Evolutionary conservation across 1,140 invertebrate genomes (phyloP).

Genomic region (Drosophila mojavensis): DNA sequence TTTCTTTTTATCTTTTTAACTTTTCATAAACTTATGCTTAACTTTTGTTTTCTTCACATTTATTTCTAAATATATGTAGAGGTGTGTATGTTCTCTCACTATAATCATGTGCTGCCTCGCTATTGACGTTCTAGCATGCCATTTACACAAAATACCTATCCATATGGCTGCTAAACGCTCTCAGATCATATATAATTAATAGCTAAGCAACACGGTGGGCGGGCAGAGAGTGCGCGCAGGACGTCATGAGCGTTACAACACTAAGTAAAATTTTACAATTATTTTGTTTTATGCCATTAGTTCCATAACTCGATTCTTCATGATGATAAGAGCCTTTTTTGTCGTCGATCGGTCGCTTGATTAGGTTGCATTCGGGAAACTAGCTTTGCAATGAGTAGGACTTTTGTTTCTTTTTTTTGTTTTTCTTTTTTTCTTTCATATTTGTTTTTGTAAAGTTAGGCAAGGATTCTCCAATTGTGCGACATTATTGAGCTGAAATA

Average conservation of each 20-base stretch:
- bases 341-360: slow-evolving; percentile 70
- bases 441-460: slow-evolving; percentile 41
- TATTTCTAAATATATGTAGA: slow-evolving; percentile 73
- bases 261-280: slow-evolving; percentile 81
- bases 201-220: slow-evolving; percentile 62
- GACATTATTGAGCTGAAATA: slow-evolving; percentile 75
- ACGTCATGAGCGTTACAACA: slow-evolving; percentile 79
- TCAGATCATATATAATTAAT: slow-evolving; percentile 33
- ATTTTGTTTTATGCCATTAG: slow-evolving; percentile 64
- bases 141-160: slow-evolving; percentile 55
- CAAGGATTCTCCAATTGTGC: slow-evolving; percentile 39
- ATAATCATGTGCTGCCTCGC: slow-evolving; percentile 44
- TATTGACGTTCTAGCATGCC: slow-evolving; percentile 37
- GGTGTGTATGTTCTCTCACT: slow-evolving; percentile 57
- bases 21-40: slow-evolving; percentile 73
- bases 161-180: slow-evolving; percentile 46
- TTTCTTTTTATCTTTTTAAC: slow-evolving; percentile 29
- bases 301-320: slow-evolving; percentile 73
- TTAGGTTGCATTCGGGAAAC: slow-evolving; percentile 52
- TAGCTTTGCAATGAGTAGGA: slow-evolving; percentile 72
- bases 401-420: slow-evolving; percentile 21
- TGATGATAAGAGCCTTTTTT: slow-evolving; percentile 73
- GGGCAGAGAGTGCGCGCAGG: slow-evolving; percentile 61
- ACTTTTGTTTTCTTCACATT: slow-evolving; percentile 72
- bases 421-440: slow-evolving; percentile 12